These are phyloP conservation scores for Anolis sagrei DNA, from an alignment of 2,113 vertebrate species.

Conservation along the genomic window DNA sequence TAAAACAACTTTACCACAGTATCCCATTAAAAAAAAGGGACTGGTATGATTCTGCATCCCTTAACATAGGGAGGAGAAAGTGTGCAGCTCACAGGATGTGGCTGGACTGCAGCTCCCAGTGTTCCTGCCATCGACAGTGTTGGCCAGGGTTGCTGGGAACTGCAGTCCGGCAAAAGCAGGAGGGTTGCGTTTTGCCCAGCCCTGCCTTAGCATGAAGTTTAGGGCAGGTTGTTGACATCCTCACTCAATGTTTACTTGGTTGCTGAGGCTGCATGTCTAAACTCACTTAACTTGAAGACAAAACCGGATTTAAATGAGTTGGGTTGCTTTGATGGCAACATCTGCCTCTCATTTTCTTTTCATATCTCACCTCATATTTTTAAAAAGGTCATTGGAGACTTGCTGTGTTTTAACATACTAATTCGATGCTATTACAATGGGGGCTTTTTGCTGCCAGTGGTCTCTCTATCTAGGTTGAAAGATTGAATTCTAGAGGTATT, in stretches of 20 bases:
- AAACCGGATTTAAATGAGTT: neutral
- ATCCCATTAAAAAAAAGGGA: neutral
- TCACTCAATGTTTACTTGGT: neutral
- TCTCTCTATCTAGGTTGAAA: neutral
- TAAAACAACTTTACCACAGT: neutral
- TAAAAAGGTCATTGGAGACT: neutral
- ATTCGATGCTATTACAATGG: neutral
- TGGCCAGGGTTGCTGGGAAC: no score
- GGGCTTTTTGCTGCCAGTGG: neutral
- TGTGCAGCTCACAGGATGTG: no score
- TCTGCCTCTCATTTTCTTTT: neutral
- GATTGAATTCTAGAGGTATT: constrained; percentile 11
- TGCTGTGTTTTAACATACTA: neutral
- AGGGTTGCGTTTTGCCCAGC: no score
- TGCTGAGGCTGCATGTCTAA: neutral
- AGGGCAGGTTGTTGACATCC: neutral
- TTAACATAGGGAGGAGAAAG: neutral
- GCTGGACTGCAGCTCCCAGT: no score
- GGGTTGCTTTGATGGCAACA: neutral
- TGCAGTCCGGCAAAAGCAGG: no score
- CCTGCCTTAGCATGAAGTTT: neutral
- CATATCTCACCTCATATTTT: constrained; percentile 7
- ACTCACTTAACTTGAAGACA: neutral
- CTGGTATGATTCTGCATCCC: neutral
- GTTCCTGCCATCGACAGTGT: no score